Percentiles rank a stretch among this genome's conserved stretches.
Conservation (phyloP, 2,113 vertebrate species). For the Hippolais icterina region DNA sequence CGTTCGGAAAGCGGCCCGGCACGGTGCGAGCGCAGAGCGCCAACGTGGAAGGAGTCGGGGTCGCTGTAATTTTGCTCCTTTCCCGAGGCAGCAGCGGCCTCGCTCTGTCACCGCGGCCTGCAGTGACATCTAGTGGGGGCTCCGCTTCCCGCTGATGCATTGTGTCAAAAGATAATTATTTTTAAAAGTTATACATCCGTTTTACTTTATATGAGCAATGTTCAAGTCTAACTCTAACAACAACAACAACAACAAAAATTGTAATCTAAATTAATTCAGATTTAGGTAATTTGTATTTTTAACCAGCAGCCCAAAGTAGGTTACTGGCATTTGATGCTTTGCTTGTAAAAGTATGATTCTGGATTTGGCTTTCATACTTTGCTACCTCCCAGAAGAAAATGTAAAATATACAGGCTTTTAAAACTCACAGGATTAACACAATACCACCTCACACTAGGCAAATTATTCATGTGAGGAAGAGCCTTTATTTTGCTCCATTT, state of each 20-base stretch:
- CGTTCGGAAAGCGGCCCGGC: rapidly evolving
- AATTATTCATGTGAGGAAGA: background rate
- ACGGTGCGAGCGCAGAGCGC: rapidly evolving
- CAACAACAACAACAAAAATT: background rate
- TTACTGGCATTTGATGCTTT: background rate
- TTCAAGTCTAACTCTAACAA: background rate
- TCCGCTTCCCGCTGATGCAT: background rate
- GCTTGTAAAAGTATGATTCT: background rate
- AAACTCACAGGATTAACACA: background rate
- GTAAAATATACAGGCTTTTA: background rate
- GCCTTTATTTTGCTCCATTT: constrained; percentile 21
- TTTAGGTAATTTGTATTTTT: background rate
- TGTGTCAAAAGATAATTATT: background rate
- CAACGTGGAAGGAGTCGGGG: rapidly evolving
- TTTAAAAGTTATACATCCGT: background rate
- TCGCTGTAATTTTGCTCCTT: no score
- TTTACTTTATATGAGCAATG: background rate
- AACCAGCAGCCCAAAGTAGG: background rate
- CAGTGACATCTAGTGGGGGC: constrained; percentile 72
- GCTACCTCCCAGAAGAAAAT: background rate
- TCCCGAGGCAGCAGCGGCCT: background rate
- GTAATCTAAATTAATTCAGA: background rate
- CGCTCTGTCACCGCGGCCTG: constrained; percentile 10
- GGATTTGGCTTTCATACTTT: background rate
- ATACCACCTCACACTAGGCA: background rate